A percentile compares a stretch with the other conserved stretches of the same genome.
These are phyloP conservation scores for Sinocyclocheilus anophthalmus DNA, from an alignment of 2,113 vertebrate species.

Conservation along the genomic window DNA sequence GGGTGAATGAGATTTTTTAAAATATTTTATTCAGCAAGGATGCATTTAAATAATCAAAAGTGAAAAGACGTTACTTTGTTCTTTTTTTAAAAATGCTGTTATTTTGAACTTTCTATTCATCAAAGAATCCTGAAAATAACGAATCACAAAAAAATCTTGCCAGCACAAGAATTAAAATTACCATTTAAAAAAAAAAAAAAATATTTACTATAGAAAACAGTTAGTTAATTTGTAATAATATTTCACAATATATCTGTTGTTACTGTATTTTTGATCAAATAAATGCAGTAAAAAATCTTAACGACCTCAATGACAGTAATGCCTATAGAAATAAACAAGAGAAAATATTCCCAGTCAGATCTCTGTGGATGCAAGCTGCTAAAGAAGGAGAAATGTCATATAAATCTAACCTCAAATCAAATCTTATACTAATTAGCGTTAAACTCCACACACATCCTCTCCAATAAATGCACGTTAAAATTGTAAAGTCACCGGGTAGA, in stretches of 20 bases:
- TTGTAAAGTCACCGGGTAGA: neutral
- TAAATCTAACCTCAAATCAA: neutral
- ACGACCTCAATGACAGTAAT: neutral
- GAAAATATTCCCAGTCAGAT: neutral
- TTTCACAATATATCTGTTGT: neutral
- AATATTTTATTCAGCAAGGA: neutral
- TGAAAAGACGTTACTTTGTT: neutral
- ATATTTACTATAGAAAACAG: too few relatives aligned
- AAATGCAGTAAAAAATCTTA: neutral
- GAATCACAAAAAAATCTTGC: too few relatives aligned
- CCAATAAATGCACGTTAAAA: neutral
- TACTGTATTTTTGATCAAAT: neutral
- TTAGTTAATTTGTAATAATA: neutral
- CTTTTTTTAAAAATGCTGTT: neutral
- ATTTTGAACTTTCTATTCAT: neutral
- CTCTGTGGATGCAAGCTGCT: conserved; percentile 4
- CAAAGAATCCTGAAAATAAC: neutral
- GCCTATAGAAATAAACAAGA: neutral
- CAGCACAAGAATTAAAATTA: too few relatives aligned
- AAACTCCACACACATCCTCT: conserved; percentile 1
- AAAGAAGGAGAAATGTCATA: neutral
- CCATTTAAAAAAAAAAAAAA: too few relatives aligned
- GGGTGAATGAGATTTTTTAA: neutral
- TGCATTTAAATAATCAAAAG: neutral
- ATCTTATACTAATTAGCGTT: neutral